Conservation (phyloP, 2,888 invertebrate genomes). For the Psylliodes chrysocephalus region DNA sequence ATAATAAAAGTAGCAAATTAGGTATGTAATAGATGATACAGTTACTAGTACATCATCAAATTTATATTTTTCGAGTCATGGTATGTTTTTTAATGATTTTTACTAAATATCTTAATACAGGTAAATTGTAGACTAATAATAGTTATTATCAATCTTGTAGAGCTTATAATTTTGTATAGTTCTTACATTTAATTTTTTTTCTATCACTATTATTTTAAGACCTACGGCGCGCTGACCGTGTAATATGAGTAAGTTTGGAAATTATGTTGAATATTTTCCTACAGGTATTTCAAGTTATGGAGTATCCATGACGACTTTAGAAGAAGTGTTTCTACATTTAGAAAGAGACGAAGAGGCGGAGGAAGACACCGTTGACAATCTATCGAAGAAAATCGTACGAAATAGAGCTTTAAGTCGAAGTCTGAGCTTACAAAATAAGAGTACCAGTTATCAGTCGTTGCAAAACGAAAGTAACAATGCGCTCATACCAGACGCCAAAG, state of each 20-base stretch:
- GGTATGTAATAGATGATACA: conserved; percentile 65
- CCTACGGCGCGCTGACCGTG: too few species aligned
- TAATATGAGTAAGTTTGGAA: too few species aligned
- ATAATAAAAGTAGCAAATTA: conserved; percentile 72
- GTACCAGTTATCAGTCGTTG: conserved; percentile 79
- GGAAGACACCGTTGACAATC: conserved; percentile 74
- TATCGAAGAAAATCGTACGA: conserved; percentile 78
- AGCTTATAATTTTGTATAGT: too few species aligned
- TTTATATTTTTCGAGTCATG: too few species aligned
- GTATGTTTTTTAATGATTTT: too few species aligned
- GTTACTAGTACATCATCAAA: too few species aligned
- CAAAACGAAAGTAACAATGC: conserved; percentile 66
- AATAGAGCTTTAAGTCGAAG: conserved; percentile 78
- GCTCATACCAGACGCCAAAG: conserved; percentile 45
- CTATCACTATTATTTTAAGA: too few species aligned
- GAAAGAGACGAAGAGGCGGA: conserved; percentile 80
- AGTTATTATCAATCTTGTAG: too few species aligned
- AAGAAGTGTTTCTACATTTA: conserved; percentile 85
- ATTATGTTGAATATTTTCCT: not conserved
- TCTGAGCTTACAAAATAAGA: conserved; percentile 78
- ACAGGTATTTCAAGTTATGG: conserved; percentile 82
- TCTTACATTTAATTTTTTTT: too few species aligned
- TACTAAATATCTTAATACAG: too few species aligned
- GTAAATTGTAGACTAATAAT: too few species aligned
- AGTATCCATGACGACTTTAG: conserved; percentile 88